Evolutionary conservation across 2,888 invertebrate genomes (phyloP), one percentile per base, ranked within the genome.

Genomic region (Drosophila kuntzei): DNA sequence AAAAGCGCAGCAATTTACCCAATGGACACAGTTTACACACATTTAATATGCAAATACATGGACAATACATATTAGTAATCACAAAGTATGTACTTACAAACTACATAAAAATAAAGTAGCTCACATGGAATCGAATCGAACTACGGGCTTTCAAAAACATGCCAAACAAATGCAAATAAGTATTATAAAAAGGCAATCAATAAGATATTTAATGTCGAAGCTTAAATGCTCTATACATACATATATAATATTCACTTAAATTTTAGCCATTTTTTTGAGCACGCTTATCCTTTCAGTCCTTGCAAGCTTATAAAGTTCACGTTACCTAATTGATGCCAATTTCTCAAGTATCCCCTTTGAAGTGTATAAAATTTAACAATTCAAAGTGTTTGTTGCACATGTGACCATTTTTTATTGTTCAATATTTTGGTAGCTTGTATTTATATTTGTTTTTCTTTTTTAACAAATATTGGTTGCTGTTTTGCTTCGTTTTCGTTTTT

Each of bases 391-490:
- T 65, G 65, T 44, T 61, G 68, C 85, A 85, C 71, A 85, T 89
- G 89, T 82, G 88, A 63, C 85, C 86, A 76, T 67, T 88, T 83
- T 89, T 89, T 89, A 85, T 85, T 85, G 86, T 69, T 71, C 84
- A 77, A 57, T 74, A 77, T 54, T 62, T 79, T 46, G 47, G 63
- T 43, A 58, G 14, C 67, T 71, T 51, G 66, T 80, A 72, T 88
- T 79, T 86, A 62, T 80, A 53, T 80, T 59, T 65, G 50, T 44
- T 46, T 36, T 16, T 3, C 14, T 27, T 57, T 46, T 54, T 47
- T 37, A 14, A 67, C 87, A 82, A 88, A 82, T 82, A 86, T 88
- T 87, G 71, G 66, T 72, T 71, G 71, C 27, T 29, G 47, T 46
- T 64, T 68, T 60, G 49, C 70, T 70, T 61, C 22, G 44, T 51